These are phyloP conservation scores for Bostrychus sinensis DNA, from an alignment of 2,113 vertebrate genomes.

Conservation along the genomic window DNA sequence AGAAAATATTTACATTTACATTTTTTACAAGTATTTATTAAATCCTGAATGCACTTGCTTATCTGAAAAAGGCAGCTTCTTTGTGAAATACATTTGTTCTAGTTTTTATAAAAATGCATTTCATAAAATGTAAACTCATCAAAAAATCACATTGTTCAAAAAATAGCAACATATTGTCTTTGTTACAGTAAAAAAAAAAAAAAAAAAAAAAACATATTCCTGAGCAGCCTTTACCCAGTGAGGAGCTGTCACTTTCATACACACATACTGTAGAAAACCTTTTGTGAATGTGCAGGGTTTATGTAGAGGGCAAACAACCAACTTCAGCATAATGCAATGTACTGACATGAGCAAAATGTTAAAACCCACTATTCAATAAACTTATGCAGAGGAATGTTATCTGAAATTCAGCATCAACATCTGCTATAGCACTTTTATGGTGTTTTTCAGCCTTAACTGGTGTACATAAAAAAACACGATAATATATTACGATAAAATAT, in stretches of 20 bases:
- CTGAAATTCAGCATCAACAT: conserved; percentile 12
- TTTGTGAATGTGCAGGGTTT: conserved; percentile 19
- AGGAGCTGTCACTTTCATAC: conserved; percentile 10
- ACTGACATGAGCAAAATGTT: conserved; percentile 26
- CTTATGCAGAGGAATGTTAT: not conserved
- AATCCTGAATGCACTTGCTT: no score
- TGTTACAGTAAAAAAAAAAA: no score
- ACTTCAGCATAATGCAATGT: conserved; percentile 31
- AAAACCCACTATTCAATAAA: conserved; percentile 1
- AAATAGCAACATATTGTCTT: no score
- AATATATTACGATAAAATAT: no score
- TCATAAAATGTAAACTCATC: no score
- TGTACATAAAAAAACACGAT: no score
- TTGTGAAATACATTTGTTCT: no score
- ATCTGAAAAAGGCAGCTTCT: no score
- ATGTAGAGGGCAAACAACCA: conserved; percentile 39
- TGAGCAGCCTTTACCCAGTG: not conserved
- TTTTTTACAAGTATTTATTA: no score
- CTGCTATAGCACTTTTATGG: not conserved
- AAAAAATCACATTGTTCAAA: no score
- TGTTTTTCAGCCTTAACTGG: conserved; percentile 8
- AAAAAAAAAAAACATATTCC: not conserved
- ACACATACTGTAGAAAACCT: not conserved
- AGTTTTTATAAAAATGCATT: no score
- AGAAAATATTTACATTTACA: no score